Conservation (phyloP, 2,888 invertebrate genomes). For the Harmothoe impar region DNA sequence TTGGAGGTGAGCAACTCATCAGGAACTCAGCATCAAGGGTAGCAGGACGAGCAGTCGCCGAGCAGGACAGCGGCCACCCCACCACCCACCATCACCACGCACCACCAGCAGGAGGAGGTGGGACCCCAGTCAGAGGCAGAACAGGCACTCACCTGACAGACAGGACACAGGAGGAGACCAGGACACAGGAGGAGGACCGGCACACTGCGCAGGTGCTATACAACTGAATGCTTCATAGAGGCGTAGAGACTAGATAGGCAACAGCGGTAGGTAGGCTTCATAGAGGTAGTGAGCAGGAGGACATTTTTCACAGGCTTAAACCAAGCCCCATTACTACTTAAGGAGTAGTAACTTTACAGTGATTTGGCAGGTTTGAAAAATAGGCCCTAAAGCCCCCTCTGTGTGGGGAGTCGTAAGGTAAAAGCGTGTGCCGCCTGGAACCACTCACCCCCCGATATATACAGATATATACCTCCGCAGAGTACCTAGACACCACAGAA, state of each 20-base stretch:
- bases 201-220: no score
- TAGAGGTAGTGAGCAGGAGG: background rate
- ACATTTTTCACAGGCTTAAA: background rate
- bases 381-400: background rate
- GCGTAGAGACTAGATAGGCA: background rate
- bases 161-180: no score
- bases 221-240: background rate
- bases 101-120: no score
- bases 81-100: no score
- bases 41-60: no score
- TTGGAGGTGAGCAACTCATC: no score
- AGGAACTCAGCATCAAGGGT: no score
- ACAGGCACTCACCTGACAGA: no score
- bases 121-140: no score
- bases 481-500: background rate
- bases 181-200: no score
- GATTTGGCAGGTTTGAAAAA: background rate
- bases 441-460: slow-evolving; percentile 4
- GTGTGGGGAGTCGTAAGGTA: background rate
- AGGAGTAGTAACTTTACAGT: background rate
- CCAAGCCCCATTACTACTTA: background rate
- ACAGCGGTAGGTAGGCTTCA: background rate
- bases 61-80: no score
- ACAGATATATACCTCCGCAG: background rate
- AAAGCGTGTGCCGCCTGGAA: slow-evolving; percentile 29